Conservation (phyloP, 2,113 vertebrate species). For the Pseudopodoces humilis region DNA sequence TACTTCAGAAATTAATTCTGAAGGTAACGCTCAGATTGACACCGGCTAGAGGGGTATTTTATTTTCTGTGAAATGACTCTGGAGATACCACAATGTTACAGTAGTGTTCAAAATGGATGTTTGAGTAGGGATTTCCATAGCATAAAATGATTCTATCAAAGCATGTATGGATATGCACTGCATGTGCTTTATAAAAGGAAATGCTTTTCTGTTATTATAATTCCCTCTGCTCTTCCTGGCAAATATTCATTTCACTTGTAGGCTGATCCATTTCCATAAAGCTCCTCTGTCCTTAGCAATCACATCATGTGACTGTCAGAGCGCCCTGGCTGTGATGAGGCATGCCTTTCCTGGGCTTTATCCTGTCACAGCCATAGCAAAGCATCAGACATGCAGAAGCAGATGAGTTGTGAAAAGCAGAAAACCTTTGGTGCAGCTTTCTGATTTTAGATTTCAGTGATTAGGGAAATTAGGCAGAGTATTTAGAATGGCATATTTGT, state of each 20-base stretch:
- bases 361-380: not conserved
- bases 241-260: conserved; percentile 26
- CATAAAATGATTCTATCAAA: conserved; percentile 30
- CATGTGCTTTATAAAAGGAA: conserved; percentile 14
- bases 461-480: not conserved
- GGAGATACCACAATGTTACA: not conserved
- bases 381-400: not conserved
- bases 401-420: conserved; percentile 6
- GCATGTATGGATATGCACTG: not conserved
- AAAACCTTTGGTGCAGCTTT: not conserved
- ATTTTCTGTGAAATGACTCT: not conserved
- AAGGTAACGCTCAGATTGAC: not conserved
- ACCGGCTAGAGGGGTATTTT: not conserved
- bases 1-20: conserved; percentile 39
- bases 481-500: not conserved
- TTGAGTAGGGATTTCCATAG: conserved; percentile 23
- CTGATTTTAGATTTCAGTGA: not conserved
- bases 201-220: conserved; percentile 9
- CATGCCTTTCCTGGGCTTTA: conserved; percentile 25
- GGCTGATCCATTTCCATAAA: conserved; percentile 36
- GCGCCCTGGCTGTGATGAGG: not conserved
- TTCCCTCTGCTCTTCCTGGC: conserved; percentile 9
- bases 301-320: not conserved
- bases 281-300: conserved; percentile 28
- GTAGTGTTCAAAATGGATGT: not conserved